Conservation (phyloP, 2,113 vertebrate genomes). For the Tenebrosternarchus preto region DNA sequence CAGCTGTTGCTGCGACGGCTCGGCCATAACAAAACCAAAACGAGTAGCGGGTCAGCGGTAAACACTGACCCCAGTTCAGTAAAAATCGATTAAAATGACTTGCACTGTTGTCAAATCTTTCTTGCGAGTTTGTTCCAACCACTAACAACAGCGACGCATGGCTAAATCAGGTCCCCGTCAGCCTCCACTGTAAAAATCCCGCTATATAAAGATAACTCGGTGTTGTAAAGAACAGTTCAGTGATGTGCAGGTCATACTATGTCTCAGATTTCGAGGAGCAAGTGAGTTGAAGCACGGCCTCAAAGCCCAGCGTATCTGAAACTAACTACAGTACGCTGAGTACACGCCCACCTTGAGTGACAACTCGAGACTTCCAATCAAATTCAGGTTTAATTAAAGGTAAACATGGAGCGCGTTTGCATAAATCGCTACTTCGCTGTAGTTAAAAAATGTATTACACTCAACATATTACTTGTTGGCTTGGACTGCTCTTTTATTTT, state of each 20-base stretch:
- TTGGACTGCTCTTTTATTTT: too few species aligned
- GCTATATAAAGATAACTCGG: neutral
- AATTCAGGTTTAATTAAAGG: neutral
- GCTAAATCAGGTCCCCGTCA: neutral
- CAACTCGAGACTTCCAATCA: neutral
- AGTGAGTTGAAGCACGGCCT: slow-evolving; percentile 1
- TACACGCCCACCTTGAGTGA: neutral
- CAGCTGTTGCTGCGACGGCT: slow-evolving; percentile 69
- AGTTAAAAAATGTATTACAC: too few species aligned
- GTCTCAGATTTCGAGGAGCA: neutral
- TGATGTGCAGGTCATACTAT: neutral
- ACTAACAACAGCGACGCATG: neutral
- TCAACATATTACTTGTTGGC: neutral
- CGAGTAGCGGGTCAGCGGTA: too few species aligned
- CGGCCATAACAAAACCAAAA: slow-evolving; percentile 71
- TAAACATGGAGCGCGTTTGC: neutral
- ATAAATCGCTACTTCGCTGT: neutral
- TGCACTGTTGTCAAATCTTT: too few species aligned
- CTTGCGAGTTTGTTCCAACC: too few species aligned
- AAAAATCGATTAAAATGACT: too few species aligned
- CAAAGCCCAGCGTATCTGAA: neutral
- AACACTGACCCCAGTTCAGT: too few species aligned
- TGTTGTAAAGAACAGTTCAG: neutral
- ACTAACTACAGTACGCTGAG: neutral
- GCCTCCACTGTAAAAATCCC: neutral